Base-by-base conservation (phyloP, 1,140 invertebrate genomes). In the Anthonomus grandis region DNA sequence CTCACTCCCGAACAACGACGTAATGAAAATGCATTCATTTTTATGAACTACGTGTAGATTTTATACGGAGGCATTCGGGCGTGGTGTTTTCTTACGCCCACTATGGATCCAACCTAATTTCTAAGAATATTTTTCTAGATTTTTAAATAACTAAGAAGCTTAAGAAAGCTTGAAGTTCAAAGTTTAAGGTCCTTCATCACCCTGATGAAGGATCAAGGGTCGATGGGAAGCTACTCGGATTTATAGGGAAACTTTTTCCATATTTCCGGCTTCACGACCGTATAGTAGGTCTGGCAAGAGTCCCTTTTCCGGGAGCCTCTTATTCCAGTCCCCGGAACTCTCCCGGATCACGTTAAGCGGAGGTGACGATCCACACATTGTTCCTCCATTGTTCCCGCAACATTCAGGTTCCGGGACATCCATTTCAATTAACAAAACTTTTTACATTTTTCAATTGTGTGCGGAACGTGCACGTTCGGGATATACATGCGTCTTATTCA, bases 1-100 rank as follows among this genome's bases (percentile, higher is more conserved):
- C 52, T n/a, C n/a, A 19, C 52, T 47, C 31, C 42, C 17, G 44
- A 36, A 55, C 52, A 56, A 56, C 52, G 27, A 51, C 53, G 44
- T 25, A 50, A 56, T 55, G 58, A 56, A 60, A 60, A 60, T 60
- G 58, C 53, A 60, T 60, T 60, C 58, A 50, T 60, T 60, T 60
- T 60, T 49, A 47, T 17, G 37, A 23, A 51, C 49, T 51, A 39
- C 42, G 52, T 55, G 52, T 55, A 55, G 41, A 55, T 55, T 55
- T 47, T 23, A 55, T 55, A 46, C 27, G 19, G 51, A 36, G 23
- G 46, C 25, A 48, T 27, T 27, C 42, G 19, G 46, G 46, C 18
- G 23, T 34, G 46, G 12, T 34, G 9, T 15, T 15, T 34, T 2
- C 18, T 27, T 37, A 18, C 31, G n/a, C 47, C 47, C 38, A 50